Percentiles rank a stretch among this genome's conserved stretches.
These are phyloP conservation scores for Illadopsis cleaveri DNA, from an alignment of 2,113 vertebrate genomes.

Conservation along the genomic window DNA sequence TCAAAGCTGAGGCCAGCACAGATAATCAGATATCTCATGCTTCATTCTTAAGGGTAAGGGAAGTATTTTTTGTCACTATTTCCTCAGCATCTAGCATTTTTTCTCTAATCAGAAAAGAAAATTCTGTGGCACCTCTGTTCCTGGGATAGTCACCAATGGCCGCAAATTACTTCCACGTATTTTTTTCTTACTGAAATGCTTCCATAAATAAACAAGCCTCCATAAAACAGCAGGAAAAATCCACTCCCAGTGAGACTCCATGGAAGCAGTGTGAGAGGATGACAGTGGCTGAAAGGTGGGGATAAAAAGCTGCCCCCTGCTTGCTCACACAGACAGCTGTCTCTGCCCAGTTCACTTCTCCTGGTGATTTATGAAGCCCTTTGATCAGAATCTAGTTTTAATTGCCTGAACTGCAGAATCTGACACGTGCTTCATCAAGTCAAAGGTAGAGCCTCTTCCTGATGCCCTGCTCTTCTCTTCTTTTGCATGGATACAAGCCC, in stretches of 20 bases:
- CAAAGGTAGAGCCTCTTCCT: not conserved
- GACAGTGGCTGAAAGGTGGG: conserved; percentile 8
- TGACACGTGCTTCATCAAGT: conserved; percentile 48
- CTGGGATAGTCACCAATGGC: not conserved
- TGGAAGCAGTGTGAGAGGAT: not conserved
- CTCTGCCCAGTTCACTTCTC: conserved; percentile 10
- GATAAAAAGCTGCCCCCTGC: not conserved
- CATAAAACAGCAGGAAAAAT: conserved; percentile 42
- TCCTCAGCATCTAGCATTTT: not conserved
- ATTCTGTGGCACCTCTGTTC: not conserved
- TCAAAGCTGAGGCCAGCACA: not conserved
- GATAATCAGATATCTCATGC: not conserved
- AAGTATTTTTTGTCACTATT: not conserved
- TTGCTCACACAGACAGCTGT: conserved; percentile 26
- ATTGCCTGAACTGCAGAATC: conserved; percentile 47
- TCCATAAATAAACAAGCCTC: conserved; percentile 10
- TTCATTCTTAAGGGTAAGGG: not conserved
- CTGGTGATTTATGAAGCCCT: conserved; percentile 55
- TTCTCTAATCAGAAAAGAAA: not conserved
- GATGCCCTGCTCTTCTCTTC: not conserved
- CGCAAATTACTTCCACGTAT: not conserved
- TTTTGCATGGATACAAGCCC: not conserved
- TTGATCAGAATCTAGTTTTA: conserved; percentile 62
- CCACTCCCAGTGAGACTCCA: not conserved
- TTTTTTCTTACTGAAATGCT: not conserved